Evolutionary conservation across 2,113 vertebrate species (phyloP).

Genomic region (Anolis sagrei): DNA sequence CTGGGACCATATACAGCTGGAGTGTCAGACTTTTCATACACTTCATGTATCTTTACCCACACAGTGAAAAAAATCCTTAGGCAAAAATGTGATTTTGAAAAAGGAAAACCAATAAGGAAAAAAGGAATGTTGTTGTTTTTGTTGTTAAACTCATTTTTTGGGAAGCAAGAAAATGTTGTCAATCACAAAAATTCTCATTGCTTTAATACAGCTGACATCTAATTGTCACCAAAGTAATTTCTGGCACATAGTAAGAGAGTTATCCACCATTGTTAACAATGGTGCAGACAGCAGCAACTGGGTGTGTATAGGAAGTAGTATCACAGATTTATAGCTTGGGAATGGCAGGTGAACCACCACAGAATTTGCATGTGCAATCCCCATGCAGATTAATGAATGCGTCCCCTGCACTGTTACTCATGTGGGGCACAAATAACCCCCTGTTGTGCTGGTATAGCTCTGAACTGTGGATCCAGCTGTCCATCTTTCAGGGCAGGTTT

Average conservation of each 20-base stretch:
- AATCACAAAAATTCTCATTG: not conserved
- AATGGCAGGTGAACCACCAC: not conserved
- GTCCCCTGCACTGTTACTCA: slow-evolving; percentile 28
- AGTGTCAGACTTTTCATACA: too few relatives aligned
- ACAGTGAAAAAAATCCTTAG: not conserved
- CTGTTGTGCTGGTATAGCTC: slow-evolving; percentile 58
- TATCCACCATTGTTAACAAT: not conserved
- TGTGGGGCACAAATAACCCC: slow-evolving; percentile 33
- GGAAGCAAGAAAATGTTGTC: not conserved
- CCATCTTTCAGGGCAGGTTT: slow-evolving; percentile 47
- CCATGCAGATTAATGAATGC: slow-evolving; percentile 27
- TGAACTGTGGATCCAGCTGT: slow-evolving; percentile 46
- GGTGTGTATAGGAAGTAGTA: slow-evolving; percentile 21
- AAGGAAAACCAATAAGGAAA: too few relatives aligned
- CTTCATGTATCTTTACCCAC: not conserved
- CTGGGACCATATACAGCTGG: too few relatives aligned
- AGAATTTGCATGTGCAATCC: slow-evolving; percentile 12
- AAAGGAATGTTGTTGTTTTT: too few relatives aligned
- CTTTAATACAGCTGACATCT: not conserved
- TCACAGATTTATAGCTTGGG: not conserved
- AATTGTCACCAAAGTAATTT: not conserved
- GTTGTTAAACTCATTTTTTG: not conserved
- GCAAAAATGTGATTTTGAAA: not conserved
- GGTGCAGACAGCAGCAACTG: not conserved
- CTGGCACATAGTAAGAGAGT: not conserved